A percentile compares a stretch with the other conserved stretches of the same genome.
Evolutionary conservation across 37 sponge, comb jelly and placozoan species (phyloP).

Genomic region (Theonella swinhoei): DNA sequence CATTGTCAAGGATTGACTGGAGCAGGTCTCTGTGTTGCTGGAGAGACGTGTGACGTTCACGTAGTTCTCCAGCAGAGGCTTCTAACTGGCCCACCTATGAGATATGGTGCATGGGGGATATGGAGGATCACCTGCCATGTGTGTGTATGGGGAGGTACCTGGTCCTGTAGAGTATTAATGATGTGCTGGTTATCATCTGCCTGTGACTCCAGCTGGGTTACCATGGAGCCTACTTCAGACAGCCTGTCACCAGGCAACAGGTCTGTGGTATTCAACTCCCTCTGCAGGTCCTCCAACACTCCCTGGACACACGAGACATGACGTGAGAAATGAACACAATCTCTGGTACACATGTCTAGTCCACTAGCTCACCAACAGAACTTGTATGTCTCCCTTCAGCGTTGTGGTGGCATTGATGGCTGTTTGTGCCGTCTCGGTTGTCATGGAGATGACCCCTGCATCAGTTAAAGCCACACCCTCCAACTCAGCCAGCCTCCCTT

Average conservation of each 20-base stretch:
- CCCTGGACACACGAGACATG: neutral
- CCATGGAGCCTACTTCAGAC: neutral
- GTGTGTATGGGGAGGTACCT: no score
- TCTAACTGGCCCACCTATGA: conserved; percentile 19
- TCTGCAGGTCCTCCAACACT: conserved; percentile 1
- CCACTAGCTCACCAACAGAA: neutral
- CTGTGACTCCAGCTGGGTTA: conserved; percentile 13
- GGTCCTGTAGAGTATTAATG: conserved; percentile 1
- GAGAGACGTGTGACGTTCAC: conserved; percentile 16
- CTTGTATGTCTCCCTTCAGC: neutral
- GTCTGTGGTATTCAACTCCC: conserved; percentile 14
- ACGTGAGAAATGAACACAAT: no score
- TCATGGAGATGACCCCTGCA: neutral
- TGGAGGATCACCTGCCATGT: no score
- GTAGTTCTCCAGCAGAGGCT: conserved; percentile 34
- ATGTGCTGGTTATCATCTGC: conserved; percentile 18
- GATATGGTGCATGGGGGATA: no score
- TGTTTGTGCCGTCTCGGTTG: neutral
- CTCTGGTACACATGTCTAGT: no score
- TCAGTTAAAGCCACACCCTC: neutral
- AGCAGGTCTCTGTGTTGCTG: conserved; percentile 57
- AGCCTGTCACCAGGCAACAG: conserved; percentile 16
- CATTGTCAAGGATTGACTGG: conserved; percentile 33
- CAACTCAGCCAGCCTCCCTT: neutral
- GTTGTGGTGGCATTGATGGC: neutral